Evolutionary conservation across 2,888 invertebrate genomes (phyloP), one percentile per base, ranked within the genome.

Genomic region (Melolontha melolontha): DNA sequence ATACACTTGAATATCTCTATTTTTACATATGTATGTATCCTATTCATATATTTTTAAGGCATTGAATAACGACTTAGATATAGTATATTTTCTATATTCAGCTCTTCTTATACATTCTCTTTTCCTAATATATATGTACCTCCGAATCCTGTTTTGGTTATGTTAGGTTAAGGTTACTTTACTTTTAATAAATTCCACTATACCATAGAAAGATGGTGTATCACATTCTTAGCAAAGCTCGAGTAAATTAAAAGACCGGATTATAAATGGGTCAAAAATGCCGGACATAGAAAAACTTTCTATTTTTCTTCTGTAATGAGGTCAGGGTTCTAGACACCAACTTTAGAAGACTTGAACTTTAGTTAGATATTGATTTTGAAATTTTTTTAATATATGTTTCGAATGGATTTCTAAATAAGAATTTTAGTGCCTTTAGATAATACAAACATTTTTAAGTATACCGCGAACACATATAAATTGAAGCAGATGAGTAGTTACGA

Each of bases 91-190:
- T 34, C 34, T 34, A 34, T 22, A 42, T 57, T 57, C 44, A 44
- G 44, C 57, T 64, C 27, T 40, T 50, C 51, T 16, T 16, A 16
- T 17, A 57, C 57, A 44, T 42, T 57, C 57, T 57, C 57, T 14
- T 57, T 57, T 57, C 44, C 6, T 42, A 42, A n/a, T 41, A 10
- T 11, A 12, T 42, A 42, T 22, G 17, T 27, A 29, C 44, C 7
- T 44, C 44, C 44, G 44, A 65, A 54, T 54, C 12, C 14, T 22
- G 41, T 54, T 65, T 65, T 14, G 49, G 66, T 66, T 66, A 66
- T 55, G 66, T 47, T 66, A 66, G 54, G 66, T 65, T 65, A 66
- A 66, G 54, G 49, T 44, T 55, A 64, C 14, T 54, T 40, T 7
- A 16, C 16, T 10, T 34, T 34, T 7, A 14, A 52, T 22, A 52